These are phyloP conservation scores for Coenonympha arcania DNA, from an alignment of 2,888 invertebrate genomes.

Conservation along the genomic window DNA sequence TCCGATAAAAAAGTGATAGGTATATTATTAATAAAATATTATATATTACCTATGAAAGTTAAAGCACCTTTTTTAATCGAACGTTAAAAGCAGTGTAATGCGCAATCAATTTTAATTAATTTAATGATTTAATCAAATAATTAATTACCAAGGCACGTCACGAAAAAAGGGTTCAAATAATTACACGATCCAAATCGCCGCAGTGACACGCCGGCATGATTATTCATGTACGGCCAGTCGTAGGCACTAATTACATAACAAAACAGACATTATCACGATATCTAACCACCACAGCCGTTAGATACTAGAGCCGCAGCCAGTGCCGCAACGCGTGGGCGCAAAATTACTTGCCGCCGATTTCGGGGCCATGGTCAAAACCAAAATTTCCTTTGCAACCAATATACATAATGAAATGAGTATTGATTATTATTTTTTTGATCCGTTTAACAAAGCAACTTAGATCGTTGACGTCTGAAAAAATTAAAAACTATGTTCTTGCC, in stretches of 20 bases:
- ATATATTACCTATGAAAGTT: neutral
- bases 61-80: neutral
- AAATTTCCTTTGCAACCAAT: neutral
- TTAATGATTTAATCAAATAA: constrained; percentile 2
- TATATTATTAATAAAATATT: too few relatives aligned
- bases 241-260: constrained; percentile 14
- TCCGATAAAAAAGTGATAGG: too few relatives aligned
- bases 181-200: constrained; percentile 9
- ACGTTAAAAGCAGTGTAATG: neutral
- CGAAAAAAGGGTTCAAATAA: constrained; percentile 9
- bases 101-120: neutral
- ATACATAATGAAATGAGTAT: neutral
- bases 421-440: too few relatives aligned
- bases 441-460: too few relatives aligned
- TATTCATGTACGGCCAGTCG: constrained; percentile 9
- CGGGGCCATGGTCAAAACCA: neutral
- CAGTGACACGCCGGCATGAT: constrained; percentile 5
- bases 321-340: constrained; percentile 9
- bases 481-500: too few relatives aligned
- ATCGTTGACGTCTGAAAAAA: too few relatives aligned
- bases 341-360: constrained; percentile 10
- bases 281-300: constrained; percentile 13
- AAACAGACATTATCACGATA: constrained; percentile 19
- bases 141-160: too few relatives aligned
- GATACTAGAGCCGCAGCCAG: constrained; percentile 7